These are phyloP conservation scores for Rattus norvegicus DNA, from an alignment of 2,113 vertebrate species.

Conservation along the genomic window DNA sequence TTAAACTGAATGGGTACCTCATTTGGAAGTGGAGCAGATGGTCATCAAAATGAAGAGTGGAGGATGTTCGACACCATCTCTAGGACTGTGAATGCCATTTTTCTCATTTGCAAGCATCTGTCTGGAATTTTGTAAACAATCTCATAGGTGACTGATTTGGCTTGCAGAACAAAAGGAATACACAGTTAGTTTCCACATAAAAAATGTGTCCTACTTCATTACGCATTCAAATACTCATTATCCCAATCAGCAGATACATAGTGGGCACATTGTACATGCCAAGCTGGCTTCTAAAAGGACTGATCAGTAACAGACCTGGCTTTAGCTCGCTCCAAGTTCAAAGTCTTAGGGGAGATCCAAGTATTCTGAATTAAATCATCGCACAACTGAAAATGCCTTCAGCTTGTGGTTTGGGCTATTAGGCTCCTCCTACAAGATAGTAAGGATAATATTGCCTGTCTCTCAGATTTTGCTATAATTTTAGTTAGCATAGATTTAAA, in stretches of 20 bases:
- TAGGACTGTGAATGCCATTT: conserved; percentile 13
- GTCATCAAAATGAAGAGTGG: conserved; percentile 46
- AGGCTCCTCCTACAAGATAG: neutral
- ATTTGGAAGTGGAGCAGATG: conserved; percentile 63
- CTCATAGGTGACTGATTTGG: conserved; percentile 40
- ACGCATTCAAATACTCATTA: conserved; percentile 52
- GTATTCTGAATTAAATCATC: neutral
- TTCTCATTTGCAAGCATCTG: conserved; percentile 66
- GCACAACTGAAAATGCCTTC: neutral
- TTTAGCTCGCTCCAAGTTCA: neutral
- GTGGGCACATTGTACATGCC: neutral
- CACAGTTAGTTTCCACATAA: conserved; percentile 36
- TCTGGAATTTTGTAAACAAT: conserved; percentile 66
- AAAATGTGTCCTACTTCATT: conserved; percentile 54
- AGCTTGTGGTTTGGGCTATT: neutral
- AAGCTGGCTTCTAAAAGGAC: neutral
- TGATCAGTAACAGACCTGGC: conserved; percentile 15
- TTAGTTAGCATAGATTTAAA: conserved; percentile 36
- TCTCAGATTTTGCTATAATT: conserved; percentile 13
- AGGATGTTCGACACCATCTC: neutral
- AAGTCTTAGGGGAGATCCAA: neutral
- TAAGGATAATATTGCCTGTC: neutral
- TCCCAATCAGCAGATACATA: conserved; percentile 44
- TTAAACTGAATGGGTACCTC: conserved; percentile 55
- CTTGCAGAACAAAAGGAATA: conserved; percentile 55